Percentiles rank a stretch among this genome's conserved stretches.
Conservation (phyloP, 2,888 invertebrate genomes). For the Macrosiphum euphorbiae region DNA sequence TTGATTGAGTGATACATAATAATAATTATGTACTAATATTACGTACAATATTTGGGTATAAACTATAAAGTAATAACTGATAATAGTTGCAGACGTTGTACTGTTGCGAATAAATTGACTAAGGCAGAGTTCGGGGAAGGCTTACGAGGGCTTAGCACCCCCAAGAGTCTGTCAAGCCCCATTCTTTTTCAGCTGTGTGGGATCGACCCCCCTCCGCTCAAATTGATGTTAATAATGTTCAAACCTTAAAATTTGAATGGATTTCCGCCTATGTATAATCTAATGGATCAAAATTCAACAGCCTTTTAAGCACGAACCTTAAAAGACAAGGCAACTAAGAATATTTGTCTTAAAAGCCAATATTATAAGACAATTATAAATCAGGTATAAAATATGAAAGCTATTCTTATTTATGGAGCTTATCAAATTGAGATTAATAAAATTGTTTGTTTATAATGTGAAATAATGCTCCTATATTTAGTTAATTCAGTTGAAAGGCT, state of each 20-base stretch:
- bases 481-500: background rate
- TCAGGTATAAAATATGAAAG: background rate
- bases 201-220: too few relatives aligned
- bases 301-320: background rate
- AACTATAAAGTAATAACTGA: background rate
- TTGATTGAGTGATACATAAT: background rate
- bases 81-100: background rate
- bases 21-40: background rate
- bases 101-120: too few relatives aligned
- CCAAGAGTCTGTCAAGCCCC: too few relatives aligned
- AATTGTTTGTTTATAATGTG: background rate
- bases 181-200: too few relatives aligned
- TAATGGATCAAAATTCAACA: too few relatives aligned
- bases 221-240: too few relatives aligned
- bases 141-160: too few relatives aligned
- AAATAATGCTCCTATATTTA: background rate
- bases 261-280: background rate
- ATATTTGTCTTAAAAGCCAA: background rate
- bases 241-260: too few relatives aligned
- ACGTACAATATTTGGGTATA: background rate
- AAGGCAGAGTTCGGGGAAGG: too few relatives aligned
- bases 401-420: background rate
- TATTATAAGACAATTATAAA: background rate
- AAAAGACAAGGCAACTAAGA: background rate
- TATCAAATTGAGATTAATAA: background rate